Evolutionary conservation across 2,113 vertebrate species (phyloP).

Genomic region (Progne subis): DNA sequence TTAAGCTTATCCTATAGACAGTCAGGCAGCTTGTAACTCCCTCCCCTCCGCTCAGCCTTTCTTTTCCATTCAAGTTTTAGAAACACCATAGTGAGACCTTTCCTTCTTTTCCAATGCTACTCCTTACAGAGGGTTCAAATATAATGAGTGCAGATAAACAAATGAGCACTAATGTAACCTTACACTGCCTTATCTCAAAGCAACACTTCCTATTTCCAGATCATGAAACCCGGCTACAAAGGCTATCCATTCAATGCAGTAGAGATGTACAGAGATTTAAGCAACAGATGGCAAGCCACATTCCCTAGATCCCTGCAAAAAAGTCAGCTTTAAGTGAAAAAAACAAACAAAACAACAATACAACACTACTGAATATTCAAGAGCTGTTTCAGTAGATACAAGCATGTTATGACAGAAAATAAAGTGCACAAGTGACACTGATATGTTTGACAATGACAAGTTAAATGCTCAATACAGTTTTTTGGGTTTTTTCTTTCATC

Average conservation of each 20-base stretch:
- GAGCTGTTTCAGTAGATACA: background rate
- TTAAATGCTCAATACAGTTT: background rate
- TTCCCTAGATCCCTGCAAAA: background rate
- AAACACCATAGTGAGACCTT: background rate
- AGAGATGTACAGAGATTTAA: background rate
- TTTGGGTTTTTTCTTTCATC: background rate
- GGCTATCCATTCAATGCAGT: background rate
- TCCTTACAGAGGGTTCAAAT: background rate
- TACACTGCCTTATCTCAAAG: background rate
- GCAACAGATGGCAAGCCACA: conserved; percentile 13
- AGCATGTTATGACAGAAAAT: background rate
- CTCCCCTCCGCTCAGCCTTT: background rate
- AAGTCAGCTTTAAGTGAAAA: background rate
- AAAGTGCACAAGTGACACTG: background rate
- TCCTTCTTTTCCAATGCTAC: background rate
- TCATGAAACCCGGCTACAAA: background rate
- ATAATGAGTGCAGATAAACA: background rate
- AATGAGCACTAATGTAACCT: background rate
- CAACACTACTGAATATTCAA: background rate
- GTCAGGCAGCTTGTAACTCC: background rate
- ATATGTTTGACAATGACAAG: background rate
- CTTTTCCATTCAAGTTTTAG: background rate
- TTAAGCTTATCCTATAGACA: background rate
- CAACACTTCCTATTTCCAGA: background rate
- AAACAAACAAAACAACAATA: background rate